These are phyloP conservation scores for Pachyramphus minor DNA, from an alignment of 2,113 vertebrate genomes.

Conservation along the genomic window DNA sequence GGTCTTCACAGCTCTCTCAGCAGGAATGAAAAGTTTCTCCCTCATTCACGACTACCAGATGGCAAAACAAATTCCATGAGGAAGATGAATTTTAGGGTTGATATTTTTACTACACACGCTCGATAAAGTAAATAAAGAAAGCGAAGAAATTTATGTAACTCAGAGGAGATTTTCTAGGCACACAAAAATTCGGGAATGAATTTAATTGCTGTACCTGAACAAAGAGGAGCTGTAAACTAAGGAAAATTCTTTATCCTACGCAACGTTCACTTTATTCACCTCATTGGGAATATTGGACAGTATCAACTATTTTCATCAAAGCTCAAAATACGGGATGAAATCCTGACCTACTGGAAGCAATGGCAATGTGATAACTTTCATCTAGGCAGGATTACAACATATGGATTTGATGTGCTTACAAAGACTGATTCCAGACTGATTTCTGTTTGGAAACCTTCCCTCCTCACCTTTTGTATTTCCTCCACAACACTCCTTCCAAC, in stretches of 20 bases:
- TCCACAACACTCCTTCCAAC: neutral
- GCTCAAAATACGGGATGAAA: neutral
- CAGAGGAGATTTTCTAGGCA: neutral
- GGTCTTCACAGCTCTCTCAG: neutral
- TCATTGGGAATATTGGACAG: neutral
- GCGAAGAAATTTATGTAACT: conserved; percentile 3
- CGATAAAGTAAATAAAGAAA: conserved; percentile 33
- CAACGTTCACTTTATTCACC: neutral
- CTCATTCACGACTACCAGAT: conserved; percentile 32
- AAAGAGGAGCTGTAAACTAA: neutral
- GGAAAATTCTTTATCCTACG: neutral
- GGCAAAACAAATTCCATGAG: conserved; percentile 48
- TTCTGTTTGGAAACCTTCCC: neutral
- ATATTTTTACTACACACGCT: conserved; percentile 36
- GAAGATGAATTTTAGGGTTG: conserved; percentile 28
- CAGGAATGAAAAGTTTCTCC: conserved; percentile 11
- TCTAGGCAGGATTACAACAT: neutral
- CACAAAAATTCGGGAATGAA: neutral
- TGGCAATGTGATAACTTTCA: neutral
- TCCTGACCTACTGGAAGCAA: neutral
- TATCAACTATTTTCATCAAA: neutral
- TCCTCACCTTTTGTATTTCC: neutral
- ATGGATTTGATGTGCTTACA: neutral
- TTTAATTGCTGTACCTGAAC: neutral
- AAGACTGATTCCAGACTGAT: neutral